Percentiles rank a stretch among this genome's conserved stretches.
phyloP scores from a whole-genome alignment of 2,113 vertebrate species.

The Ophiodon elongatus region DNA sequence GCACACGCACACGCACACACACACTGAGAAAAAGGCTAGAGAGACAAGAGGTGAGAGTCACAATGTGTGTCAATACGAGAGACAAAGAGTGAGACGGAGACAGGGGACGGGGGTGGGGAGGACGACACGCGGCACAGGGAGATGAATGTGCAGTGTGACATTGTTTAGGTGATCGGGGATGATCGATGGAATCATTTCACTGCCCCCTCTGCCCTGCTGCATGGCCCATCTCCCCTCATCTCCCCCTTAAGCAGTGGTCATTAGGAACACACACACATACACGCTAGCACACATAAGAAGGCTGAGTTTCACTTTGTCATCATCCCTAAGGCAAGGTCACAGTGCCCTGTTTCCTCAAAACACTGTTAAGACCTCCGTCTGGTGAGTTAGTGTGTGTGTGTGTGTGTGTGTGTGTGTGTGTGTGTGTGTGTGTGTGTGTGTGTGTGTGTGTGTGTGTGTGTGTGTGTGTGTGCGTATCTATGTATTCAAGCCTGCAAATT shows the following conservation, averaged over 20 bases:
- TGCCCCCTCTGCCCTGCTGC: constrained; percentile 60
- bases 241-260: constrained; percentile 64
- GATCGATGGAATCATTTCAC: constrained; percentile 78
- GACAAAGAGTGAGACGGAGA: constrained; percentile 19
- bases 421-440: constrained; percentile 1
- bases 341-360: constrained; percentile 51
- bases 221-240: constrained; percentile 65
- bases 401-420: neutral
- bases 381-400: neutral
- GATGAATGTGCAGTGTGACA: constrained; percentile 57
- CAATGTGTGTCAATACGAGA: constrained; percentile 59
- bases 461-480: neutral
- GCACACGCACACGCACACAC: constrained; percentile 6
- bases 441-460: neutral
- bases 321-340: constrained; percentile 70
- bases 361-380: constrained; percentile 24
- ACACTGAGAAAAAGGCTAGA: constrained; percentile 33
- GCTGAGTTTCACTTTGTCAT: constrained; percentile 69
- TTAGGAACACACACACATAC: constrained; percentile 63
- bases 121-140: neutral
- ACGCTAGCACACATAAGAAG: constrained; percentile 31
- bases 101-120: neutral
- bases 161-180: constrained; percentile 72
- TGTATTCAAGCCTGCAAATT: constrained; percentile 4
- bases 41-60: constrained; percentile 50